These are phyloP conservation scores for Xylophagus ater DNA, from an alignment of 2,888 invertebrate genomes.

Conservation along the genomic window DNA sequence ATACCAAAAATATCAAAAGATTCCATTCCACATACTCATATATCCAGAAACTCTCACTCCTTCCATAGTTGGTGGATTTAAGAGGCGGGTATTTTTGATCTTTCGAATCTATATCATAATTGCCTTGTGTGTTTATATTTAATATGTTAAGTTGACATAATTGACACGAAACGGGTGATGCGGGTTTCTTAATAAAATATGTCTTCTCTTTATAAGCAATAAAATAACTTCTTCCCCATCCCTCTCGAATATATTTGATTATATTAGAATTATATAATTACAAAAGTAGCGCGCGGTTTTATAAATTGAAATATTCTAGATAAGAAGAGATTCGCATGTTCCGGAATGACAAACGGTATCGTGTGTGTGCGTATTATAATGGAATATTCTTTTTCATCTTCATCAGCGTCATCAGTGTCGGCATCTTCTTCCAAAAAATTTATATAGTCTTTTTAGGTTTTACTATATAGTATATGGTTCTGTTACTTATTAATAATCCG, in stretches of 20 bases:
- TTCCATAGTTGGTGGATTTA: too few species aligned
- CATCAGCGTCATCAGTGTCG: too few species aligned
- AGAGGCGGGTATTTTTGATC: conserved; percentile 1
- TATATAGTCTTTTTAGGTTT: conserved; percentile 2
- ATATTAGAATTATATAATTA: too few species aligned
- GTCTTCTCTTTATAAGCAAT: neutral
- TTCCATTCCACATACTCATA: conserved; percentile 2
- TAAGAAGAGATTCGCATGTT: too few species aligned
- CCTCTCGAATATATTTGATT: neutral
- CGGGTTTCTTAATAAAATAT: conserved; percentile 16
- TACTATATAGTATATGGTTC: conserved; percentile 1
- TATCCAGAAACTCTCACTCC: too few species aligned
- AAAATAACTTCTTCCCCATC: neutral
- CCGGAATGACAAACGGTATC: too few species aligned
- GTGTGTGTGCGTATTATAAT: too few species aligned
- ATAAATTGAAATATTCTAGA: too few species aligned
- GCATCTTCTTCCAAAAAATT: too few species aligned
- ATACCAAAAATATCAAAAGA: neutral
- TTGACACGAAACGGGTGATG: conserved; percentile 22
- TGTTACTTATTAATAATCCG: conserved; percentile 14
- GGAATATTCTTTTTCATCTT: too few species aligned
- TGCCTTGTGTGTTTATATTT: conserved; percentile 10
- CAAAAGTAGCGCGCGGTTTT: too few species aligned
- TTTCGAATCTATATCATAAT: conserved; percentile 11
- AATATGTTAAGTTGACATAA: conserved; percentile 20